These are phyloP conservation scores for Chaetophractus vellerosus DNA, from an alignment of 2,797 vertebrate genomes.

Conservation along the genomic window DNA sequence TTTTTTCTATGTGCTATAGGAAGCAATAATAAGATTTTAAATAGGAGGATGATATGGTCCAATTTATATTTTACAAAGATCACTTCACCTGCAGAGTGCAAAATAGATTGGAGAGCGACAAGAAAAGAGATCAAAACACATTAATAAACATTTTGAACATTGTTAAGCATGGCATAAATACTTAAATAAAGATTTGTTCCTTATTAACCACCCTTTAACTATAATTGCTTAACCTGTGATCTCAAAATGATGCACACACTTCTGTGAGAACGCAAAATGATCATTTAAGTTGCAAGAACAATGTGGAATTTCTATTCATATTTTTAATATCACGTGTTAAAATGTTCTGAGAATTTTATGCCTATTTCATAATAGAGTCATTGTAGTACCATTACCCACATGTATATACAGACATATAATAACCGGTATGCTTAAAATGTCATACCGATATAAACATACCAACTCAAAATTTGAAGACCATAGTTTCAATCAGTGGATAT, in stretches of 20 bases:
- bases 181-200: neutral
- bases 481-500: neutral
- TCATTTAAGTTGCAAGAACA: neutral
- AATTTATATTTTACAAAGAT: slow-evolving; percentile 1
- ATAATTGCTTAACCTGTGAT: neutral
- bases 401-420: neutral
- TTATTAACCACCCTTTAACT: neutral
- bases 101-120: neutral
- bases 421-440: neutral
- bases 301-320: neutral
- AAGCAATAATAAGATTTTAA: neutral
- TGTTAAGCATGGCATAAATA: neutral
- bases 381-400: neutral
- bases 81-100: neutral
- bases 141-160: slow-evolving; percentile 1
- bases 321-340: neutral
- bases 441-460: neutral
- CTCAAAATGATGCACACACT: slow-evolving; percentile 15
- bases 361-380: neutral
- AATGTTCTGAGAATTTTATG: neutral
- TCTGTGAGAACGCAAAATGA: neutral
- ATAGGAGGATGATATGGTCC: neutral
- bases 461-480: neutral
- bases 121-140: slow-evolving; percentile 16
- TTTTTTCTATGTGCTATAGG: neutral